phyloP scores from a whole-genome alignment of 2,888 invertebrate species.

The Antheraea yamamai region DNA sequence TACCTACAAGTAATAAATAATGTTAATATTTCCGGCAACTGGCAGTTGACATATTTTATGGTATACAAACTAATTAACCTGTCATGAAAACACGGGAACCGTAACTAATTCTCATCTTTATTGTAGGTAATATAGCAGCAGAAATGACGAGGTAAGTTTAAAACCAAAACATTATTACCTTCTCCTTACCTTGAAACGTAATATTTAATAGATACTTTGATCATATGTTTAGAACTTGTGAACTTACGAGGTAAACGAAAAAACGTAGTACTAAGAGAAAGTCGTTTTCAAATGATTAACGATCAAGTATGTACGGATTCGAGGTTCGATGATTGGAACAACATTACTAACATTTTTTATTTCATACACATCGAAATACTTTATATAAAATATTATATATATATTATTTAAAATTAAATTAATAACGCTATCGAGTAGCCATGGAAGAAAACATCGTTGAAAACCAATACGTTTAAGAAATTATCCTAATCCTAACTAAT shows the following conservation, averaged over 20 bases:
- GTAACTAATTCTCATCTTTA: constrained; percentile 2
- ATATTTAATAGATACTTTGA: not conserved
- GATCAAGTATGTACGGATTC: too few species aligned
- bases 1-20: not conserved
- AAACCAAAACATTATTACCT: not conserved
- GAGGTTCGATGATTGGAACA: too few species aligned
- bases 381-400: too few species aligned
- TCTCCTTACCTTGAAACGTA: not conserved
- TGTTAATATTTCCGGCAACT: not conserved
- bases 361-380: too few species aligned
- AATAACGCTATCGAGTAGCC: not conserved
- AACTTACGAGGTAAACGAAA: not conserved
- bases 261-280: not conserved
- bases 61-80: not conserved
- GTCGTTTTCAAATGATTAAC: too few species aligned
- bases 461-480: too few species aligned
- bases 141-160: not conserved
- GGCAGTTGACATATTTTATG: constrained; percentile 1
- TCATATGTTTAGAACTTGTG: not conserved
- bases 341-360: too few species aligned
- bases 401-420: not conserved
- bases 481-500: too few species aligned
- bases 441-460: not conserved
- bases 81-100: not conserved
- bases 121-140: not conserved